Evolutionary conservation across 2,113 vertebrate genomes (phyloP), one percentile per base, ranked within the genome.

Genomic region (Symphodus melops): DNA sequence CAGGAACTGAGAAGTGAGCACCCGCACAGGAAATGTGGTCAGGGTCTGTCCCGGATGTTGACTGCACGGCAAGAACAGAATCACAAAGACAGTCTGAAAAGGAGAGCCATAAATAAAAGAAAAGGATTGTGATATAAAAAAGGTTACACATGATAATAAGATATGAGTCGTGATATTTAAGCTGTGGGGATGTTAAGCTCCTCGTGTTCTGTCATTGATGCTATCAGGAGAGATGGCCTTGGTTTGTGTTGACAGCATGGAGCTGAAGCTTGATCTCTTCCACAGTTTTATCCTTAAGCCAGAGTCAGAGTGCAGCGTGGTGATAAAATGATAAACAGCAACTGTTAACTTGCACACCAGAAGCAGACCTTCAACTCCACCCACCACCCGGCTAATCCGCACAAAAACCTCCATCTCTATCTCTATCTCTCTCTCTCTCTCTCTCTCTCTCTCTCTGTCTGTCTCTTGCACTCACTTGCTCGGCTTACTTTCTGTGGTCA

Each of bases 11-110:
- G 70, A 90, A 86, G 65, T 82, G 55, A 87, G 86, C 85, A 89
- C 84, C 84, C 85, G 85, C 76, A 87, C 85, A 91, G 92, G 92
- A 94, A 92, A 86, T 88, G 91, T 86, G 91, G 86, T 84, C 75
- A 75, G 63, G 52, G 72, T 88, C 69, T 73, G 66, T 90, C 69
- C 79, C 88, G 90, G 91, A 93, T 93, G 92, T 79, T 77, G 86
- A 84, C 88, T 91, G 58, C 72, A 25, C 79, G 87, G 87, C 58
- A 28, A 59, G 75, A 81, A 72, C 55, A 78, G 72, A 82, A 77
- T 62, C 39, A 75, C 71, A 46, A 60, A 83, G 75, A 77, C 13
- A 78, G 60, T 61, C 16, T 56, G 42, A 64, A 23, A 61, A 42
- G 36, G 42, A 57, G 4, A 36, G 59, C 46, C 9, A 28, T 13